These are phyloP conservation scores for Melitaea cinxia DNA, from an alignment of 1,140 invertebrate species.

Conservation along the genomic window DNA sequence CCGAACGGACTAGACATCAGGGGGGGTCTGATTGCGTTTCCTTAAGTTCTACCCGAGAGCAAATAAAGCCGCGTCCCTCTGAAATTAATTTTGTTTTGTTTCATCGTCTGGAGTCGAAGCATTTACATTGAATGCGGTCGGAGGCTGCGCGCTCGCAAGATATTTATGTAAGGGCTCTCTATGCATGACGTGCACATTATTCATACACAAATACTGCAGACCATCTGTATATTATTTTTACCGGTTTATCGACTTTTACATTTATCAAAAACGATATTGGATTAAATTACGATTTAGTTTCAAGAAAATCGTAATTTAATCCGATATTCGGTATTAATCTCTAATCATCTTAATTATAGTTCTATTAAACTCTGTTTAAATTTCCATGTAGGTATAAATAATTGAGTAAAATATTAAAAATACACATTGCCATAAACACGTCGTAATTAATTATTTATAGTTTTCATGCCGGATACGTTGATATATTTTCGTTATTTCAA, in stretches of 20 bases:
- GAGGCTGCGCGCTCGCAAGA: slow-evolving; percentile 68
- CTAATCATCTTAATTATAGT: neutral
- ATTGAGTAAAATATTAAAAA: no score
- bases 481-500: neutral
- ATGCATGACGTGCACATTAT: slow-evolving; percentile 77
- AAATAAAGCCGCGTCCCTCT: slow-evolving; percentile 73
- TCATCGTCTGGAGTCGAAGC: slow-evolving; percentile 74
- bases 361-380: neutral
- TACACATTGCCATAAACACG: no score
- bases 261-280: slow-evolving; percentile 10
- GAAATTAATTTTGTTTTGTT: slow-evolving; percentile 81
- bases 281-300: neutral
- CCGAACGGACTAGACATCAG: slow-evolving; percentile 58
- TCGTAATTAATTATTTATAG: no score
- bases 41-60: slow-evolving; percentile 54
- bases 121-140: slow-evolving; percentile 80
- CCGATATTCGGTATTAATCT: neutral
- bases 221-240: slow-evolving; percentile 75
- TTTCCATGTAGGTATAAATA: no score
- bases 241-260: slow-evolving; percentile 65
- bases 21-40: slow-evolving; percentile 65
- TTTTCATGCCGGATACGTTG: no score
- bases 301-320: neutral
- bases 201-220: slow-evolving; percentile 66
- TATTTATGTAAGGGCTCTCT: slow-evolving; percentile 75